phyloP scores from a whole-genome alignment of 92 coral and sea anemone species.

The Micromussa lordhowensis region DNA sequence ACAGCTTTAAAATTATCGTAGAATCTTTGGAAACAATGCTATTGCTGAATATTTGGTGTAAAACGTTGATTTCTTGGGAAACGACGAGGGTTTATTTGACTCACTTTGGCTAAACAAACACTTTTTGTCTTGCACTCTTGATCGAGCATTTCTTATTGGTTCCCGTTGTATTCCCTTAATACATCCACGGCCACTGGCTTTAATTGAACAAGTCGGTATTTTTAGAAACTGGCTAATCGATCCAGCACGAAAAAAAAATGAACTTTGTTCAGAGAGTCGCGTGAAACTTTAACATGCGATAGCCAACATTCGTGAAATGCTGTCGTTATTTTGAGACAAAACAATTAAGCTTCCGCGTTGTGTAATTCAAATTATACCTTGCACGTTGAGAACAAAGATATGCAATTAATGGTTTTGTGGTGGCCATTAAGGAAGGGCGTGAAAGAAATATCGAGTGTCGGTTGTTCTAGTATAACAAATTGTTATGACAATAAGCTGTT shows the following conservation, averaged over 20 bases:
- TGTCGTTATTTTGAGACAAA: conserved; percentile 9
- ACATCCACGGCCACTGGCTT: background rate
- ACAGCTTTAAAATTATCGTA: background rate
- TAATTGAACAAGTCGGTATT: background rate
- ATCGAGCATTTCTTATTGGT: background rate
- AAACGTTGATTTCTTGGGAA: background rate
- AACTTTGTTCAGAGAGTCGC: background rate
- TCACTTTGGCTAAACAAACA: conserved; percentile 8
- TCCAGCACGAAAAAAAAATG: background rate
- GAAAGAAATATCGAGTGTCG: background rate
- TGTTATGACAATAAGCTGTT: background rate
- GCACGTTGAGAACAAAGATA: background rate
- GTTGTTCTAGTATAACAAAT: background rate
- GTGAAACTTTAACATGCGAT: background rate
- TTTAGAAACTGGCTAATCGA: background rate
- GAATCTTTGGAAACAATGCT: background rate
- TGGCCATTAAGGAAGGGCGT: background rate
- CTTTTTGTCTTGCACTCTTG: background rate
- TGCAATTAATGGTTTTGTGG: conserved; percentile 21
- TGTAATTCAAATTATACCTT: background rate
- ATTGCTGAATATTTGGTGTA: background rate
- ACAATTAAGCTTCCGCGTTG: conserved; percentile 21
- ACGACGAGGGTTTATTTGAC: background rate
- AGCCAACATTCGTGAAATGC: background rate
- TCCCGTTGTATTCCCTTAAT: background rate